phyloP scores from a whole-genome alignment of 2,888 invertebrate genomes.

The Patella ulyssiponensis region DNA sequence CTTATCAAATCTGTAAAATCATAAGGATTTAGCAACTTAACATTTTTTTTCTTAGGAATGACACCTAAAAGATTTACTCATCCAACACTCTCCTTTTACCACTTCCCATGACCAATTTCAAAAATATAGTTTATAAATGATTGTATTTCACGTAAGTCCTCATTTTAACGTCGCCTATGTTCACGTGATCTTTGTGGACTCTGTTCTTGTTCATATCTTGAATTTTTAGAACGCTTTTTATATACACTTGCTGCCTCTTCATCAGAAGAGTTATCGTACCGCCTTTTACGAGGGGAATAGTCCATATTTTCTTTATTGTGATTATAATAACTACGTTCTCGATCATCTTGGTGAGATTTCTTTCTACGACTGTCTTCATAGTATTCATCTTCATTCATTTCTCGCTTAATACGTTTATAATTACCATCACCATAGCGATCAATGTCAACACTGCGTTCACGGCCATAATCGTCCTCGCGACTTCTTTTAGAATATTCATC shows the following conservation, averaged over 20 bases:
- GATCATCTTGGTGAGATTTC: neutral
- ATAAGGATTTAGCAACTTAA: too few species aligned
- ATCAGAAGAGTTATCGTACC: neutral
- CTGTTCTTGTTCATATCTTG: neutral
- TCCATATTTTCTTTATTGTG: constrained; percentile 6
- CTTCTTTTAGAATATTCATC: constrained; percentile 15
- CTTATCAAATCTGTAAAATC: too few species aligned
- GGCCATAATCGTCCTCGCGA: constrained; percentile 13
- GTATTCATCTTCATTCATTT: neutral
- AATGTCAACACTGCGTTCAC: constrained; percentile 16
- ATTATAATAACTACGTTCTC: neutral
- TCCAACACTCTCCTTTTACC: too few species aligned
- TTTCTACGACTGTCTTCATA: neutral
- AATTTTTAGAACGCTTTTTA: neutral
- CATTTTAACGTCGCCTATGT: too few species aligned
- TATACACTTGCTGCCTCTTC: neutral
- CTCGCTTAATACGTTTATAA: constrained; percentile 1
- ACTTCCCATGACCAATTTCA: too few species aligned
- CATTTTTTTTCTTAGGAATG: too few species aligned
- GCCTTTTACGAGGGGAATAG: neutral
- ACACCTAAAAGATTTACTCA: too few species aligned
- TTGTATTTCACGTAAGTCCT: too few species aligned
- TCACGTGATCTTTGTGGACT: neutral
- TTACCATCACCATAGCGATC: constrained; percentile 9
- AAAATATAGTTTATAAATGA: too few species aligned